Evolutionary conservation across 2,797 vertebrate genomes (phyloP), one percentile per base, ranked within the genome.

Genomic region (Bucorvus abyssinicus): DNA sequence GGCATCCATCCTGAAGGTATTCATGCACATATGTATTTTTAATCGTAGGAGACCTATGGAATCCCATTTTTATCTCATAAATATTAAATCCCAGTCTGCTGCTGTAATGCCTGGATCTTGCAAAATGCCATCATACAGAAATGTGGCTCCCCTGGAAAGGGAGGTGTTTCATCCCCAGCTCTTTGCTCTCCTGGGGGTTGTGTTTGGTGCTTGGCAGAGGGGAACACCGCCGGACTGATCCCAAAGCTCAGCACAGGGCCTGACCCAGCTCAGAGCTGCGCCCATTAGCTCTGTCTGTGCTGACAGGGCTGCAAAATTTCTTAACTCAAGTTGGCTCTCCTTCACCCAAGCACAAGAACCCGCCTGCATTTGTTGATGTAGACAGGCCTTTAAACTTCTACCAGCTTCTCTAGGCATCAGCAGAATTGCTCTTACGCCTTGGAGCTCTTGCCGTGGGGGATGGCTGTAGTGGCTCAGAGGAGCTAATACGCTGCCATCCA

Each of bases 171-270:
- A 14, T 36, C 18, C 27, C 18, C 1, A 1, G 15, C 30, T 40
- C n/a, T 82, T 75, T 75, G 30, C 30, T 74, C 13, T 50, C 34
- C 29, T 78, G 38, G 8, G 38, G 22, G 5, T 13, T 29, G 7
- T 18, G 30, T 45, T 68, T 7, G 2, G 40, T 56, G 56, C 15
- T 26, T 0, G 3, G 6, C 2, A 2, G 44, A 71, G 27, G 10
- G 23, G 19, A 75, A 44, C 0, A 12, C 15, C 9, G 1, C 36
- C 40, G 68, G 40, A 12, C 11, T 47, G 50, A 75, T 56, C 57
- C 56, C 0, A 0, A 55, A 64, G 50, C 23, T 11, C 6, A 0
- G 19, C 32, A 17, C 0, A 2, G 38, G 14, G 30, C 14, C 73
- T 49, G 50, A 71, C 12, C 20, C 56, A 53, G 44, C 9, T 30